Base-by-base conservation (phyloP, 2,113 vertebrate species). In the Hippocampus mohnikei region DNA sequence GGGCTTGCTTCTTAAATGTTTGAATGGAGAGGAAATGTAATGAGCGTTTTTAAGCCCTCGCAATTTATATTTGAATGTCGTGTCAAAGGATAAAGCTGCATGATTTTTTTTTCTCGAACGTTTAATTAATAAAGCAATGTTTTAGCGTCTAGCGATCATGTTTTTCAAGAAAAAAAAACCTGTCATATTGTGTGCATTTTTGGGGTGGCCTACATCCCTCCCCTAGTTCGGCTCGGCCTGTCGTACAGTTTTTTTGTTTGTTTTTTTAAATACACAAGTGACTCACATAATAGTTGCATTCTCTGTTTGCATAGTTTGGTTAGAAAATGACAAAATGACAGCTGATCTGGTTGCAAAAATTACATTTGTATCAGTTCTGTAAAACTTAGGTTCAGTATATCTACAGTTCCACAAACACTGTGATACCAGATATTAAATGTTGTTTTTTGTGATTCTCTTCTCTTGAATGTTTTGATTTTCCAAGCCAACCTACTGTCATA, bases 381-480 rank as follows among this genome's bases (percentile, higher is more conserved):
- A 88, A 85, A 78, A 78, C 84, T 87, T 73, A 63, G 53, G 90
- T 58, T 80, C 74, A 77, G 74, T 87, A 87, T 93, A 91, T 90
- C 84, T 92, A 84, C 88, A 88, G 93, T 93, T 93, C 91, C 93
- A 93, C 94, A 91, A 92, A 94, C 95, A 95, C 95, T 95, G 94
- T 95, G 95, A 96, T 92, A 94, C 92, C 91, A 84, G 82, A 78
- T 87, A 88, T 84, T 89, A 87, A 84, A 88, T 80, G 74, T 86
- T 84, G 78, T 84, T 86, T 87, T 88, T 81, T 79, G 74, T 83
- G 81, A 80, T 73, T 73, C 48, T 33, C 12, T 21, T 66, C 9
- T 76, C 37, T 21, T 84, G 7, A 72, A 80, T 79, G 7, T 50
- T 56, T 69, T 37, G 33, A 37, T 37, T 37, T 6, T 37, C 33